Base-by-base conservation (phyloP, 37 sponge, comb jelly and placozoan genomes). In the Beroe ovata region DNA sequence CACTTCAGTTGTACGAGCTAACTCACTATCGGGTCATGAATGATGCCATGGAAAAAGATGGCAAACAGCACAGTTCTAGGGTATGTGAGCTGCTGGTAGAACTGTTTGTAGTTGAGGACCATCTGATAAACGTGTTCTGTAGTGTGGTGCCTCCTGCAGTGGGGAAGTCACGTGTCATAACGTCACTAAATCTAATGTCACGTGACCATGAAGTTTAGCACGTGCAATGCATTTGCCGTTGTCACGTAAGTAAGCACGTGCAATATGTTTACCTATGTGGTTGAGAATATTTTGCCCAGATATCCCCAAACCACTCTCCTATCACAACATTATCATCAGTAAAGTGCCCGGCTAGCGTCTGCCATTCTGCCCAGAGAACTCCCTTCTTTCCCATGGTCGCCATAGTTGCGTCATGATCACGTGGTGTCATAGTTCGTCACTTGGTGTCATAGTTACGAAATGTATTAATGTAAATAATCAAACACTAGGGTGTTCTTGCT, bases 301-400 rank as follows among this genome's bases (percentile, higher is more conserved):
- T 77, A 40, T 77, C 84, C 23, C 14, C 19, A 25, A 77, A 77
- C 84, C 84, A 77, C 54, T 77, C 84, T 40, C 84, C 84, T n/a
- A 77, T 20, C 41, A 77, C 2, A 0, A 77, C n/a, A 42, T 77
- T 8, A 23, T 77, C 84, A 54, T 77, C 84, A 26, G 84, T 42
- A 54, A 28, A 77, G 47, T 39, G 54, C 4, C 84, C 25, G 6
- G 84, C 47, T 35, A 77, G 84, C 1, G 84, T 77, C 84, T 77
- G 84, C 84, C 84, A 77, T 23, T 77, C 84, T 40, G 33, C 33
- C 84, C 84, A 77, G 3, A 77, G 3, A 42, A 77, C n/a, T 40
- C 41, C 84, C 47, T 40, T 11, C 54, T 77, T 77, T 33, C 84
- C 33, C 33, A 71, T 38, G 19, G 34, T 21, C 20, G 71, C 34